Evolutionary conservation across 2,113 vertebrate species (phyloP), one percentile per base, ranked within the genome.

Genomic region (Eubucco bourcierii): DNA sequence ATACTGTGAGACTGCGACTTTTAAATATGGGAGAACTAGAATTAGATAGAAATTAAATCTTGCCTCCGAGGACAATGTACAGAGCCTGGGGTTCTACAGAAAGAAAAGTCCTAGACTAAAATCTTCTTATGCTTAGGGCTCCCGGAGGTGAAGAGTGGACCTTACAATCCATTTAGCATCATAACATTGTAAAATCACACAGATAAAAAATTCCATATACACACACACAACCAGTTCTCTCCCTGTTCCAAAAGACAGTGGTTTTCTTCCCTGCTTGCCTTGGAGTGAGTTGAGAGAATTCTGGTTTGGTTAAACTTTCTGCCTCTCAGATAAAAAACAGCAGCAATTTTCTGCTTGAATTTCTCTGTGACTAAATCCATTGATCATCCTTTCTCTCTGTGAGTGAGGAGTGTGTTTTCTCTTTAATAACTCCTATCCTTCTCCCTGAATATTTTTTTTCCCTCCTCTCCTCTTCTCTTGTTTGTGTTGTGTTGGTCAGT

Each of bases 291-390:
- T 86, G 92, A 96, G 97, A 96, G 96, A 91, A 97, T 97, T 97
- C 96, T 96, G 94, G 95, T 97, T 97, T 97, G 95, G 96, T 98
- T 97, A 97, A 97, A 98, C 96, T 98, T 98, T 97, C 97, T 97
- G 96, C 97, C 95, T 97, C 95, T 97, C 98, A 98, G 98, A 99
- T 99, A 98, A 98, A 99, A 99, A 99, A 99, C 98, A 98, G 98
- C 98, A 98, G 98, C 99, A 99, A 99, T 99, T 99, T 99, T 99
- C 98, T 99, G 99, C 98, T 99, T 99, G 99, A 99, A 99, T 99
- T 99, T 99, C 98, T 98, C 98, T 97, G 98, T 99, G 99, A 99
- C 98, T 99, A 99, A 99, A 98, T 99, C 99, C 99, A 99, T 99
- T 99, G 99, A 99, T 99, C 99, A 99, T 99, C 98, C 98, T 98